Conservation (phyloP, 2,888 invertebrate genomes). For the Antheraea assamensis region DNA sequence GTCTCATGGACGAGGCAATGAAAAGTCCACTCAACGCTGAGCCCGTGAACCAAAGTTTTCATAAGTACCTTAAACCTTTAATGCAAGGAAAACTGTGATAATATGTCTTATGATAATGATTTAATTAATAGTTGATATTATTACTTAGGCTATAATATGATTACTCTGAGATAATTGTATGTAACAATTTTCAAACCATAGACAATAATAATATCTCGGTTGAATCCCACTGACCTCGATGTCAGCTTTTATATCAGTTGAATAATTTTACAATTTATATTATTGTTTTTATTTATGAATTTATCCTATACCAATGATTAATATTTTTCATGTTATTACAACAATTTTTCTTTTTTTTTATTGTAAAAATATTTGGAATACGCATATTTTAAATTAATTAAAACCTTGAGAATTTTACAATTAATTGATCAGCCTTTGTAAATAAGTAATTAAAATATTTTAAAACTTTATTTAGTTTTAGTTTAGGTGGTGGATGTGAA, state of each 20-base stretch:
- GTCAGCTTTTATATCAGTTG: not conserved
- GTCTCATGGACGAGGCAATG: constrained; percentile 89
- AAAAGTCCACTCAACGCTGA: constrained; percentile 91
- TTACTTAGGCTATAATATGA: not conserved
- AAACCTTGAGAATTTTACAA: not conserved
- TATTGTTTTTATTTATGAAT: not conserved
- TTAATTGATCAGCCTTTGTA: not conserved
- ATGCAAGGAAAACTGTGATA: constrained; percentile 89
- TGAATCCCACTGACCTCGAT: not conserved
- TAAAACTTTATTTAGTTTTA: constrained; percentile 21
- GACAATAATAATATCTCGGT: not conserved
- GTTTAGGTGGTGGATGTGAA: constrained; percentile 44
- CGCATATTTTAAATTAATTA: not conserved
- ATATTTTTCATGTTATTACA: not conserved
- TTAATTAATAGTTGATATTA: not conserved
- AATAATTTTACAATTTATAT: not conserved
- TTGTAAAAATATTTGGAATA: not conserved
- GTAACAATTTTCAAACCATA: not conserved
- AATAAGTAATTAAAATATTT: not conserved
- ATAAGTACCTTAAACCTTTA: constrained; percentile 89
- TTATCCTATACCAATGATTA: not conserved
- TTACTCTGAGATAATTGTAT: not conserved
- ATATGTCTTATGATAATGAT: constrained; percentile 13
- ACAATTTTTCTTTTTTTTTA: not conserved
- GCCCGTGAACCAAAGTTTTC: constrained; percentile 89